A percentile compares a stretch with the other conserved stretches of the same genome.
Conservation (phyloP, 2,797 vertebrate species). For the Catostomus latipinnis region DNA sequence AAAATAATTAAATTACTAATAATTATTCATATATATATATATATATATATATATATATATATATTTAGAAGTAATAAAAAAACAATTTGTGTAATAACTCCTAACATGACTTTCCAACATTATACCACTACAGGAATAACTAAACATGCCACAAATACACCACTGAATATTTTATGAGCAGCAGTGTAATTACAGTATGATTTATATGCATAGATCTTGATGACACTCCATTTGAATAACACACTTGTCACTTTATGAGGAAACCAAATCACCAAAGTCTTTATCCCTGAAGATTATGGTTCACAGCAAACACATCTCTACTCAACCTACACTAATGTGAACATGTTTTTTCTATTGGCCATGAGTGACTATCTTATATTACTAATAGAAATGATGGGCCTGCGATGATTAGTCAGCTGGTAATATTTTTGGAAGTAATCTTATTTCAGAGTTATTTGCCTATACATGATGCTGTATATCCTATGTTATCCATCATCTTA, state of each 20-base stretch:
- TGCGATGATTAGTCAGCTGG: too few relatives aligned
- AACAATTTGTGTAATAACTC: not conserved
- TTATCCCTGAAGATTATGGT: not conserved
- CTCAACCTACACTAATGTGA: not conserved
- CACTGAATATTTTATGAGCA: slow-evolving; percentile 8
- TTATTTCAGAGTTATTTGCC: not conserved
- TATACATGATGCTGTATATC: not conserved
- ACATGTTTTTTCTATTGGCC: not conserved
- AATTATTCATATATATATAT: not conserved
- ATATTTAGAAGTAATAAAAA: too few relatives aligned
- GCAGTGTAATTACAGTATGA: slow-evolving; percentile 20
- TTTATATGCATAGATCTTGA: slow-evolving; percentile 10
- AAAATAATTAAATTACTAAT: not conserved
- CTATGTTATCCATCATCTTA: too few relatives aligned
- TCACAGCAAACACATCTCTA: not conserved
- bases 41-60: too few relatives aligned
- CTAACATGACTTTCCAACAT: not conserved
- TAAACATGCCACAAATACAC: slow-evolving; percentile 8
- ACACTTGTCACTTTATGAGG: not conserved
- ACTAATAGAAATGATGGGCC: not conserved
- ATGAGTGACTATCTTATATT: not conserved
- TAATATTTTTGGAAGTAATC: too few relatives aligned
- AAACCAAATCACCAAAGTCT: not conserved
- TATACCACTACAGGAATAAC: not conserved
- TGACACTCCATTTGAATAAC: slow-evolving; percentile 22